These are phyloP conservation scores for Bucco capensis DNA, from an alignment of 2,113 vertebrate genomes.

Conservation along the genomic window DNA sequence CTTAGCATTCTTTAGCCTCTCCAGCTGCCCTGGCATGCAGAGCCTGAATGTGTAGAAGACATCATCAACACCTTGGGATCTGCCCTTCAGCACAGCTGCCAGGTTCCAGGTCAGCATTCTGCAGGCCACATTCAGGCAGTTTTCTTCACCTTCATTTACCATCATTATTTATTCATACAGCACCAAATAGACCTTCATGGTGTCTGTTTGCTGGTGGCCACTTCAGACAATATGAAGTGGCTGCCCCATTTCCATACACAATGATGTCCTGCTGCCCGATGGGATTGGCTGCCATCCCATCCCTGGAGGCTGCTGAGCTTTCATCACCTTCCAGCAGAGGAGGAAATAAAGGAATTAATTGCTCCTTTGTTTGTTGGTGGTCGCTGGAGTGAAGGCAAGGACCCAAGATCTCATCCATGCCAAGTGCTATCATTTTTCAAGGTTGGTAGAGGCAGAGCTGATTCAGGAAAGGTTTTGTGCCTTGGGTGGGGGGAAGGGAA, in stretches of 20 bases:
- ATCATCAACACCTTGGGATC: no score
- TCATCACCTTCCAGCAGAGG: background rate
- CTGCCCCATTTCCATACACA: background rate
- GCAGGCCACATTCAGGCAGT: background rate
- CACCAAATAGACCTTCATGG: background rate
- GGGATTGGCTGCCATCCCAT: background rate
- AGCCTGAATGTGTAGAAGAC: background rate
- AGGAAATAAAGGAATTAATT: background rate
- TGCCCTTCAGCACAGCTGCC: background rate
- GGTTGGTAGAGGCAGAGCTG: background rate
- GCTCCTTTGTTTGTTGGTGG: background rate
- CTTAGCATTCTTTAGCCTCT: background rate
- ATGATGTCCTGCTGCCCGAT: background rate
- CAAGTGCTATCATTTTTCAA: background rate
- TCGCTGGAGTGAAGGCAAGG: background rate
- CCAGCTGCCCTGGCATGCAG: rapidly evolving
- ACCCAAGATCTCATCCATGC: background rate
- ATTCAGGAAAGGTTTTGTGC: background rate
- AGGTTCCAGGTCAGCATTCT: background rate
- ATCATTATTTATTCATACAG: background rate
- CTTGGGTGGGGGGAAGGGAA: no score
- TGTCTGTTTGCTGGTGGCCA: background rate
- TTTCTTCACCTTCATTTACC: background rate
- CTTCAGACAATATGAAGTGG: background rate
- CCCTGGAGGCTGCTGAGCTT: background rate